Conservation (phyloP, 2,113 vertebrate species). For the Pithys albifrons region DNA sequence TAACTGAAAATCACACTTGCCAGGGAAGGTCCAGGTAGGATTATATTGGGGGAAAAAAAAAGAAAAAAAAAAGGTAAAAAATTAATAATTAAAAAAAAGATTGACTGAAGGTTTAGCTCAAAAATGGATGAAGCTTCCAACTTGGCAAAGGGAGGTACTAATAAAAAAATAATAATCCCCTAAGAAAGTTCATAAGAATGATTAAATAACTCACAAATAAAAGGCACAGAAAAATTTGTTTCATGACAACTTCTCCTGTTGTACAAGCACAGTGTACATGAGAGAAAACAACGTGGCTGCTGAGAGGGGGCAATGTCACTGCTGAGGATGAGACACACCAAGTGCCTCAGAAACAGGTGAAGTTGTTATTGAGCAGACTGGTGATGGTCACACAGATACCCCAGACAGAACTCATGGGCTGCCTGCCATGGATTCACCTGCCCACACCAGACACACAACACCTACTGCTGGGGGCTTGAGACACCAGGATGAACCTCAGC, state of each 20-base stretch:
- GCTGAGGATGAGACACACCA: background rate
- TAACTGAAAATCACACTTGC: background rate
- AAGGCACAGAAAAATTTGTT: background rate
- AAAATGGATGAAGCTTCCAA: background rate
- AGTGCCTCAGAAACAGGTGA: background rate
- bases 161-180: background rate
- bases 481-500: rapidly evolving
- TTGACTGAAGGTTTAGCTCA: background rate
- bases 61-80: background rate
- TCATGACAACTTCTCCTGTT: background rate
- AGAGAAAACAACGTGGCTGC: background rate
- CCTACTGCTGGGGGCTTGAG: background rate
- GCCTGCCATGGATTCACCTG: rapidly evolving
- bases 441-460: background rate
- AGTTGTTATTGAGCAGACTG: background rate
- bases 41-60: background rate
- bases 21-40: background rate
- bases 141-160: background rate
- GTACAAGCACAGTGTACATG: rapidly evolving
- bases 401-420: background rate
- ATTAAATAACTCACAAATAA: background rate
- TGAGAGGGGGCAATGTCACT: rapidly evolving
- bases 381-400: rapidly evolving
- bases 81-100: background rate
- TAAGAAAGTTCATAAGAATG: background rate